A percentile compares a stretch with the other conserved stretches of the same genome.
These are phyloP conservation scores for Capromys pilorides DNA, from an alignment of 2,797 vertebrate species.

Conservation along the genomic window DNA sequence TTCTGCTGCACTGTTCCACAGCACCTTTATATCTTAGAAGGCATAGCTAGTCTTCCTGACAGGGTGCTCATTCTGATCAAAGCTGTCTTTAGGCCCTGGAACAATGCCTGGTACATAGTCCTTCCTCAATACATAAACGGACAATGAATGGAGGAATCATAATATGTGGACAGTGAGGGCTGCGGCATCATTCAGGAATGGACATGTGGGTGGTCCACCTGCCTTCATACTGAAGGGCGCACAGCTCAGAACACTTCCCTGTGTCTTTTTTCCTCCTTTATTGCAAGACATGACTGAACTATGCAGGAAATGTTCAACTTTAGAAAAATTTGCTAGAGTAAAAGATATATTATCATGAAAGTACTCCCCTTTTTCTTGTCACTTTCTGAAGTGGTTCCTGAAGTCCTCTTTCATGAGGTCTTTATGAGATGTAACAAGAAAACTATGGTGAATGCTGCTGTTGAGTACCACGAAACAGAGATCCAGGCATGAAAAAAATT, in stretches of 20 bases:
- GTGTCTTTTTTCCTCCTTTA: background rate
- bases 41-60: too few relatives aligned
- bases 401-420: background rate
- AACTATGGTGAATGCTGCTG: background rate
- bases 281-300: background rate
- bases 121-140: background rate
- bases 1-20: background rate
- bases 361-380: background rate
- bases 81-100: background rate
- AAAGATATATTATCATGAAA: background rate
- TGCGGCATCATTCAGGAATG: background rate
- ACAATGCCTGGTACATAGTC: background rate
- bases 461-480: background rate
- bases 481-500: background rate
- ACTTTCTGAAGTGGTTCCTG: background rate
- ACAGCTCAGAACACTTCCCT: background rate
- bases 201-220: rapidly evolving
- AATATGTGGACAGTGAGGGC: rapidly evolving
- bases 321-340: background rate
- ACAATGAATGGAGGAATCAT: background rate
- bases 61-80: background rate
- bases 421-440: background rate
- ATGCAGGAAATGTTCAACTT: background rate
- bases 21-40: background rate
- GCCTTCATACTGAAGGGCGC: background rate